Evolutionary conservation across 2,888 invertebrate species (phyloP).

Genomic region (Drosophila multiciliata): DNA sequence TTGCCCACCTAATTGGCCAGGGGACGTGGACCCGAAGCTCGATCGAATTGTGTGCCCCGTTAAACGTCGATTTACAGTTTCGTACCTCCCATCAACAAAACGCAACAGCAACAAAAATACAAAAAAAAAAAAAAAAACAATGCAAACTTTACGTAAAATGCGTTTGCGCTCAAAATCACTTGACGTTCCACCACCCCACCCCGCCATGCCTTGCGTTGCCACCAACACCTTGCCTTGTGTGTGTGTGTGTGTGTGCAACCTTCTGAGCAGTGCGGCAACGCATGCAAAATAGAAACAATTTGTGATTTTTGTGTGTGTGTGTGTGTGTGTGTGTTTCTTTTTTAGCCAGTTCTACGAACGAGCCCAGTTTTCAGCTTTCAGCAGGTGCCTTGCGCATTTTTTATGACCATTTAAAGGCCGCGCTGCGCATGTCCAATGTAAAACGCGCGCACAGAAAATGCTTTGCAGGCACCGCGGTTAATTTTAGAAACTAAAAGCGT

Average conservation of each 20-base stretch:
- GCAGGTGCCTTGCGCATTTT: conserved; percentile 60
- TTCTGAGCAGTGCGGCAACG: conserved; percentile 62
- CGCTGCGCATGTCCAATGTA: conserved; percentile 66
- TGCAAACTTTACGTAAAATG: conserved; percentile 45
- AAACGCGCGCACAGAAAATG: conserved; percentile 33
- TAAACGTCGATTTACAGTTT: conserved; percentile 53
- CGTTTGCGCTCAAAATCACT: conserved; percentile 29
- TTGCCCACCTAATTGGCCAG: conserved; percentile 32
- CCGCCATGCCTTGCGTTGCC: background rate
- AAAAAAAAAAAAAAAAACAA: background rate
- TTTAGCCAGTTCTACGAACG: conserved; percentile 61
- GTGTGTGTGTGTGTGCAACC: conserved; percentile 48
- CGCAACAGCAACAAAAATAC: background rate
- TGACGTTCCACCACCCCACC: background rate
- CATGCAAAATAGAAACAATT: conserved; percentile 61
- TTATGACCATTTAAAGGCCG: conserved; percentile 64
- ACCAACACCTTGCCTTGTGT: background rate
- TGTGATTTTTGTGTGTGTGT: background rate
- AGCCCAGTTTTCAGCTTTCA: conserved; percentile 27
- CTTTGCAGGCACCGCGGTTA: conserved; percentile 35
- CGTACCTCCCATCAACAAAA: conserved; percentile 13
- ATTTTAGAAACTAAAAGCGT: conserved; percentile 67
- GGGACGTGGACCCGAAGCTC: conserved; percentile 37
- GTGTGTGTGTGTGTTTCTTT: conserved; percentile 1
- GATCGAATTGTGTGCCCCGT: conserved; percentile 15